Evolutionary conservation across 1,140 invertebrate species (phyloP), one percentile per base, ranked within the genome.

Genomic region (Micrasema longulum): DNA sequence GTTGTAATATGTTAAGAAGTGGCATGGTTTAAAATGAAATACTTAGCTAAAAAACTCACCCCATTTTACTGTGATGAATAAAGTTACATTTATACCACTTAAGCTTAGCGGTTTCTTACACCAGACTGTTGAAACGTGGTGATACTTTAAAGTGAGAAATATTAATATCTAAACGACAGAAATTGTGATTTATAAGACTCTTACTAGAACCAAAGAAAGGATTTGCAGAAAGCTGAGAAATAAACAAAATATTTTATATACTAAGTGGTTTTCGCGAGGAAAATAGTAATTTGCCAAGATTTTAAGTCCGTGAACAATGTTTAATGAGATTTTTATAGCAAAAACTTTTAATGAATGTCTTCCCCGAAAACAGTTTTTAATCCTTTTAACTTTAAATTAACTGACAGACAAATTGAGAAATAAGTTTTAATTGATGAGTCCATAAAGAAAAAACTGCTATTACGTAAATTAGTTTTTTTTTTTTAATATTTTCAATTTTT

Each of bases 71-170:
- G 43, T 70, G 69, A 63, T 47, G 62, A 70, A 70, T 62, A 67
- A 72, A 68, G 60, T 38, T n/a, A 35, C 72, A 73, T 73, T 73
- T 73, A 73, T 73, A 55, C 69, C 72, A 73, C 72, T 73, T 73
- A 63, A 31, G 45, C 23, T 47, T 62, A 22, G 48, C 57, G 23
- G 66, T 35, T 22, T 36, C 52, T 55, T 36, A 69, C 26, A n/a
- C 41, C 60, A 26, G 14, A 10, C 38, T 35, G 31, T 26, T 31
- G 50, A 50, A 48, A 53, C 38, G 64, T 69, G 50, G 35, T 45
- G 38, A 47, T 43, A 45, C 43, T 57, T 55, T 69, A 57, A 69
- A 55, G 67, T 52, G 62, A 73, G 60, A 66, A 73, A 73, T 73
- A 73, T 73, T 73, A 73, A 73, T 73, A 69, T 52, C 45, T 52